Percentiles rank a stretch among this genome's conserved stretches.
Conservation (phyloP, 1,140 invertebrate genomes). For the Gryllus bimaculatus region DNA sequence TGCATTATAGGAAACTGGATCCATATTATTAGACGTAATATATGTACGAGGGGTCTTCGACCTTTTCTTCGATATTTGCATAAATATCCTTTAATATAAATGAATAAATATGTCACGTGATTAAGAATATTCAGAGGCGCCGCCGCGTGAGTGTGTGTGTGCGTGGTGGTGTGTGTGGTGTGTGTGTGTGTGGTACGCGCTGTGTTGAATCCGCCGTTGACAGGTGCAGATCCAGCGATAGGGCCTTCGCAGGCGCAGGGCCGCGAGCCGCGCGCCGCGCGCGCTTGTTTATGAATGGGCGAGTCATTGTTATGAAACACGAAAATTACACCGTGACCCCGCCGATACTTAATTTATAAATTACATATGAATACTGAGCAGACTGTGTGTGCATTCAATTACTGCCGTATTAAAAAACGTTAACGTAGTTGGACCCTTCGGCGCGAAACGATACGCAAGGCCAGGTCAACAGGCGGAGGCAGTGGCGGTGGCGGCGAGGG, state of each 20-base stretch:
- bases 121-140: not conserved
- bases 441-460: not conserved
- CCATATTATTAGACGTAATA: not conserved
- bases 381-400: not conserved
- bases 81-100: constrained; percentile 1
- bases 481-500: not conserved
- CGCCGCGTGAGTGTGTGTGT: not conserved
- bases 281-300: not conserved
- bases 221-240: not conserved
- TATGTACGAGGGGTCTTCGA: not conserved
- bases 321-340: not conserved
- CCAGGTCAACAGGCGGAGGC: not conserved
- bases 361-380: not conserved
- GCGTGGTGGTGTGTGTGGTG: too few relatives aligned
- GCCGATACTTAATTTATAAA: not conserved
- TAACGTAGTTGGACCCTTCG: not conserved
- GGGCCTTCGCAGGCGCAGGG: not conserved
- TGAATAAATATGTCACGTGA: not conserved
- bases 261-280: too few relatives aligned
- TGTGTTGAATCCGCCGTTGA: not conserved
- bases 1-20: not conserved
- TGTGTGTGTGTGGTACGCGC: too few relatives aligned
- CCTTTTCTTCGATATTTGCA: not conserved
- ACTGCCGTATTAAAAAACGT: not conserved
- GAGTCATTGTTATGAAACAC: not conserved